Evolutionary conservation across 2,888 invertebrate species (phyloP).

Genomic region (Drosophila phalerata): DNA sequence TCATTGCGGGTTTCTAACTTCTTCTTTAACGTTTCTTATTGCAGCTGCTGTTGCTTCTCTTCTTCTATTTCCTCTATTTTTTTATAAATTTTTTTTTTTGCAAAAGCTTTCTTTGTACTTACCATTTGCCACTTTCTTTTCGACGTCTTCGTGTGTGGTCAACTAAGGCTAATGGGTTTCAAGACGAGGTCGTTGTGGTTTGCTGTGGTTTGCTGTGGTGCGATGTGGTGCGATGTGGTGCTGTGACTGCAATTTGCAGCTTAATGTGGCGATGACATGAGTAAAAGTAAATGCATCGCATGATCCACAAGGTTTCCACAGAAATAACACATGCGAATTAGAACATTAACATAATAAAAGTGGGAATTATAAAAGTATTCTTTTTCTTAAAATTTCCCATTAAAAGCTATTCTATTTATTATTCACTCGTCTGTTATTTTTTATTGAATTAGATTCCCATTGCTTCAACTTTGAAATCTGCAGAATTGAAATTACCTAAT

Average conservation of each 20-base stretch:
- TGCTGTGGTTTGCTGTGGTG: slow-evolving; percentile 1
- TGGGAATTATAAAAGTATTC: not conserved
- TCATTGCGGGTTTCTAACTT: slow-evolving; percentile 24
- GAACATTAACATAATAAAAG: not conserved
- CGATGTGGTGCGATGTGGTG: slow-evolving; percentile 5
- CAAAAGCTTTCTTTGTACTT: slow-evolving; percentile 56
- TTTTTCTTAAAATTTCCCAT: no score
- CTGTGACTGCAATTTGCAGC: slow-evolving; percentile 38
- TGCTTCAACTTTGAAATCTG: no score
- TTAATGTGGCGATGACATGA: slow-evolving; percentile 7
- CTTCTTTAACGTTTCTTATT: slow-evolving; percentile 6
- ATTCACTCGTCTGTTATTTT: no score
- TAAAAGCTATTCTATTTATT: no score
- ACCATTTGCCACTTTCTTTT: slow-evolving; percentile 51
- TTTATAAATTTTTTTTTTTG: slow-evolving; percentile 19
- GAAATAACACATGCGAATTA: not conserved
- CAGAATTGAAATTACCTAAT: no score
- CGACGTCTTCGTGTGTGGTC: slow-evolving; percentile 50
- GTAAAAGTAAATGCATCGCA: slow-evolving; percentile 4
- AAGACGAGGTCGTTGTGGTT: slow-evolving; percentile 24
- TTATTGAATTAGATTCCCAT: no score
- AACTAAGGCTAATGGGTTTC: slow-evolving; percentile 49
- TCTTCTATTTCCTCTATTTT: not conserved
- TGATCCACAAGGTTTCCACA: slow-evolving; percentile 2
- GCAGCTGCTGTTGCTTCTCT: not conserved